Evolutionary conservation across 2,888 invertebrate genomes (phyloP), one percentile per base, ranked within the genome.

Genomic region (Phasia obesa): DNA sequence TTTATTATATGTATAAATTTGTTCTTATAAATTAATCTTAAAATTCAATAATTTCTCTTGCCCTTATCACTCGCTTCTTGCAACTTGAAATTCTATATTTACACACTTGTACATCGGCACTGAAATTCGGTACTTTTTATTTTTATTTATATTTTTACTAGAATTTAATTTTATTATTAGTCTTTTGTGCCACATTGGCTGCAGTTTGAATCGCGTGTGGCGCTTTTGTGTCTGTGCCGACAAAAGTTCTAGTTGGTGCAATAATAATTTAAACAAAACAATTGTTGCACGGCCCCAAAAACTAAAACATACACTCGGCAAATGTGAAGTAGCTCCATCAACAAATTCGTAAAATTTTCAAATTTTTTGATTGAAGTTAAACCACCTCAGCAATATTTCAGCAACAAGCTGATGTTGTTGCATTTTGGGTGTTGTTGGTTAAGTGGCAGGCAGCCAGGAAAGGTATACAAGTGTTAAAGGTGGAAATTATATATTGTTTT

Each of bases 221-320:
- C 90, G 90, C 90, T 90, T 90, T 90, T 87, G 88, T 89, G 90
- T 90, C 90, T 90, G 86, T 88, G 87, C 86, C 86, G 87, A 84
- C 85, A 82, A 80, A 84, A 84, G 77, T 38, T 59, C 0, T 31
- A 38, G 15, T 31, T 27, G 31, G 57, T 62, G 51, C 31, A 9
- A 57, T 69, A 76, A 25, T 69, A 53, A 23, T 60, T 42, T 53
- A 53, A 62, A 69, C 76, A 35, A 51, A 60, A n/a, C n/a, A 60
- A 15, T 31, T 76, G 31, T 70, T 38, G 75, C 47, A 53, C 49
- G 57, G 65, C 59, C 42, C 70, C 42, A 42, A 55, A 62, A 67
- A 57, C 53, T 42, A 25, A 51, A 64, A 49, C 47, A 59, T 53
- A 55, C 31, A 60, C 55, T 25, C 35, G 49, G 23, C 27, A 64